Evolutionary conservation across 2,888 invertebrate genomes (phyloP).

Genomic region (Osmoderma eremita): DNA sequence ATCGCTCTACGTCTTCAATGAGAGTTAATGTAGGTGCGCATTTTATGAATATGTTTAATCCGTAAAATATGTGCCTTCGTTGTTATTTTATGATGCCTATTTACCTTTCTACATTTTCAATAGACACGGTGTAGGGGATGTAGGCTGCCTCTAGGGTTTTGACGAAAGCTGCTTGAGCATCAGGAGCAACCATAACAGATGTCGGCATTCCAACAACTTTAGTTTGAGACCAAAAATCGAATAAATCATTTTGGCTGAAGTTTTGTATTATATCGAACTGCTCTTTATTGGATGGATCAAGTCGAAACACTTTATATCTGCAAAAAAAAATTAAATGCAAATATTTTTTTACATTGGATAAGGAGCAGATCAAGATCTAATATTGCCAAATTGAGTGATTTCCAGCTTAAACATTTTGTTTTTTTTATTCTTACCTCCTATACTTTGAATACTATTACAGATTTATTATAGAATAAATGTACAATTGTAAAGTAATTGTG

Average conservation of each 20-base stretch:
- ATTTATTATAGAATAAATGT: too few relatives aligned
- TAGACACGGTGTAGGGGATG: slow-evolving; percentile 62
- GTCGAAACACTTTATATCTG: slow-evolving; percentile 35
- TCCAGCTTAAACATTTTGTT: too few relatives aligned
- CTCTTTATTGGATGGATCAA: slow-evolving; percentile 27
- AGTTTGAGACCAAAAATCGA: slow-evolving; percentile 60
- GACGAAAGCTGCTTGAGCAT: slow-evolving; percentile 58
- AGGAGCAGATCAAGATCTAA: too few relatives aligned
- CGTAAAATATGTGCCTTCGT: neutral
- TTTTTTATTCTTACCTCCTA: too few relatives aligned
- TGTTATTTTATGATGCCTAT: slow-evolving; percentile 36
- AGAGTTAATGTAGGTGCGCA: too few relatives aligned
- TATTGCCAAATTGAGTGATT: too few relatives aligned
- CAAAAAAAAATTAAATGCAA: too few relatives aligned
- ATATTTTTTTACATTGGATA: too few relatives aligned
- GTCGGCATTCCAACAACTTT: slow-evolving; percentile 61
- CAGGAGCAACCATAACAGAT: slow-evolving; percentile 63
- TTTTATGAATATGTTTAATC: too few relatives aligned
- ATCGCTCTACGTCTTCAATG: too few relatives aligned
- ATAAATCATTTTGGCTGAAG: slow-evolving; percentile 50
- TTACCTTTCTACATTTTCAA: slow-evolving; percentile 66
- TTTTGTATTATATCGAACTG: slow-evolving; percentile 11
- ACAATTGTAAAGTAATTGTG: too few relatives aligned
- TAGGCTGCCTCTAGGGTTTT: slow-evolving; percentile 56
- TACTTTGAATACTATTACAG: too few relatives aligned